Base-by-base conservation (phyloP, 1,140 invertebrate genomes). In the Apis florea region DNA sequence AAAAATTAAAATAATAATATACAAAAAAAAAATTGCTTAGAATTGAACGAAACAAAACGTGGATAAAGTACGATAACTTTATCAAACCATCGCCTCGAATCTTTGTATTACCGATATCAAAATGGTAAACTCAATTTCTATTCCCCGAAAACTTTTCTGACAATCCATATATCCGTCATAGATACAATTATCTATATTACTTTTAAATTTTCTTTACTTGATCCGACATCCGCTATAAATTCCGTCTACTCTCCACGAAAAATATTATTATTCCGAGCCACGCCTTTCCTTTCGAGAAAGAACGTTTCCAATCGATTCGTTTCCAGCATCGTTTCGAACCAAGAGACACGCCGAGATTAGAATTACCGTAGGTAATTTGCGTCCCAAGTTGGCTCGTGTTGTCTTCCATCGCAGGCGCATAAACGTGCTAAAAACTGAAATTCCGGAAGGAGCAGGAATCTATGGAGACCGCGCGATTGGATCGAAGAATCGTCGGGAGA, bases 381-480 rank as follows among this genome's bases (percentile, higher is more conserved):
- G 21, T 85, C 66, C 69, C 24, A 17, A 21, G 10, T 15, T 19
- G 21, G 47, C 56, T 17, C 56, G n/a, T 63, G 31, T 31, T 40
- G 31, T 5, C 31, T 68, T 59, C 71, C 81, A 74, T 82, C 80
- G 59, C 72, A 81, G 72, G 21, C 40, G n/a, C 24, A 63, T 71
- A 79, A 71, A 61, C 54, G n/a, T n/a, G n/a, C 68, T 49, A 63
- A 78, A 82, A 58, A 72, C 54, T 88, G 53, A 86, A 84, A 85
- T 85, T 84, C 66, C 85, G 83, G 87, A 87, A 88, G 86, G 74
- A 58, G 58, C 9, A 51, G 59, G 63, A 51, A 68, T 69, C 76
- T 47, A 66, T 58, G 59, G 64, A 85, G 78, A 70, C 61, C 26
- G n/a, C 64, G 26, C 26, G 51, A 54, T 61, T 40, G 49, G 66